These are phyloP conservation scores for Hylia prasina DNA, from an alignment of 2,113 vertebrate species.

Conservation along the genomic window DNA sequence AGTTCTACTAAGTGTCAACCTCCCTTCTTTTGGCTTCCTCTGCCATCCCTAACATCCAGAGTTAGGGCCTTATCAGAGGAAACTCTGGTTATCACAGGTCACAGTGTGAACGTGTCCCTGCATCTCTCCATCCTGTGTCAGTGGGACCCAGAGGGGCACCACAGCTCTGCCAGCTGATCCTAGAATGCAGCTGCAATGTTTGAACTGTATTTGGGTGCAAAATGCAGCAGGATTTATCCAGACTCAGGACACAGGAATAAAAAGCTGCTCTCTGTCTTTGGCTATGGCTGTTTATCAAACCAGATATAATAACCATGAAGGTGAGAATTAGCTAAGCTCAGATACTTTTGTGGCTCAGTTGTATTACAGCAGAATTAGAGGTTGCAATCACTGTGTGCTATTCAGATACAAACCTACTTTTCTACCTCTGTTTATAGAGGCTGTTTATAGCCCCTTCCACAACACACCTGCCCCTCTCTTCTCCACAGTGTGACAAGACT, in stretches of 20 bases:
- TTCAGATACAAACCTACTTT: neutral
- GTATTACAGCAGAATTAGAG: neutral
- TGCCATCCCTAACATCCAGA: neutral
- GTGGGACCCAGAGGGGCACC: neutral
- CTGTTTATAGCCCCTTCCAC: neutral
- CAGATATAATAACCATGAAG: neutral
- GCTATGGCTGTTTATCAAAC: neutral
- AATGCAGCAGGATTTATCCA: neutral
- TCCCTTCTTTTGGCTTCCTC: neutral
- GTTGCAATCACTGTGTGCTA: neutral
- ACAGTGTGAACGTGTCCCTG: neutral
- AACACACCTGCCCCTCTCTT: neutral
- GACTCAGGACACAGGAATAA: neutral
- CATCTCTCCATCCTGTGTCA: neutral
- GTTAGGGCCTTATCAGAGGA: neutral
- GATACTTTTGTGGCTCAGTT: neutral
- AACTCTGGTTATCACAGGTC: neutral
- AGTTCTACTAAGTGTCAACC: neutral
- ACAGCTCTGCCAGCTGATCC: neutral
- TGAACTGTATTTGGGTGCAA: neutral
- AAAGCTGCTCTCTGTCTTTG: neutral
- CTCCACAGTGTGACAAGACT: rapidly evolving
- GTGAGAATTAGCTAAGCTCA: neutral
- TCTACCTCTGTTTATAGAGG: neutral
- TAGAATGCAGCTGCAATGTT: neutral